These are phyloP conservation scores for Parthenolecanium corni DNA, from an alignment of 2,888 invertebrate species.

Conservation along the genomic window DNA sequence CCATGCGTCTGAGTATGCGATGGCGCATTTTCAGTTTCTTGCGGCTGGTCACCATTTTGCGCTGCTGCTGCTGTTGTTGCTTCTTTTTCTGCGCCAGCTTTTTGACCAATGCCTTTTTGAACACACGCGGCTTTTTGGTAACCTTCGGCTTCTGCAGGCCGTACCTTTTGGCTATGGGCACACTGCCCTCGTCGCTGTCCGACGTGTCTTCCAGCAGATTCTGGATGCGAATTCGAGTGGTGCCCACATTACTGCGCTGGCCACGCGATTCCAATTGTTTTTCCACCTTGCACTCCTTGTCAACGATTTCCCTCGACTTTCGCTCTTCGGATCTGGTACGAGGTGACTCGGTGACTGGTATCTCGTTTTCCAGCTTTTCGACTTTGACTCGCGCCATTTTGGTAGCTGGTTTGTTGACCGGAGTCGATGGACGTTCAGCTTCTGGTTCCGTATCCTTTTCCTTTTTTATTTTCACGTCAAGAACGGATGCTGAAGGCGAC, in stretches of 20 bases:
- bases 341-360: no score
- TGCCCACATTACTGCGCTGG: constrained; percentile 5
- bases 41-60: no score
- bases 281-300: background rate
- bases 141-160: constrained; percentile 17
- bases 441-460: constrained; percentile 33
- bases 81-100: background rate
- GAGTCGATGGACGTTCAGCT: background rate
- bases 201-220: constrained; percentile 12
- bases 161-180: background rate
- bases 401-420: constrained; percentile 7
- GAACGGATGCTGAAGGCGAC: background rate
- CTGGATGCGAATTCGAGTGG: constrained; percentile 10
- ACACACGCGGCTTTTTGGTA: background rate
- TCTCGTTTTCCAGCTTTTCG: background rate
- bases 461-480: background rate
- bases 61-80: no score
- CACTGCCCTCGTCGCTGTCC: background rate
- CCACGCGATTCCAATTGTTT: background rate
- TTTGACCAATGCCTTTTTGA: constrained; percentile 1
- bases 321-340: background rate
- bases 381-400: background rate
- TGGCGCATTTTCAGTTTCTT: constrained; percentile 7
- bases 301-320: background rate
- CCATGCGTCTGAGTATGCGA: constrained; percentile 9